Percentiles rank a stretch among this genome's conserved stretches.
phyloP scores from a whole-genome alignment of 2,113 vertebrate genomes.

The Vulpes vulpes region DNA sequence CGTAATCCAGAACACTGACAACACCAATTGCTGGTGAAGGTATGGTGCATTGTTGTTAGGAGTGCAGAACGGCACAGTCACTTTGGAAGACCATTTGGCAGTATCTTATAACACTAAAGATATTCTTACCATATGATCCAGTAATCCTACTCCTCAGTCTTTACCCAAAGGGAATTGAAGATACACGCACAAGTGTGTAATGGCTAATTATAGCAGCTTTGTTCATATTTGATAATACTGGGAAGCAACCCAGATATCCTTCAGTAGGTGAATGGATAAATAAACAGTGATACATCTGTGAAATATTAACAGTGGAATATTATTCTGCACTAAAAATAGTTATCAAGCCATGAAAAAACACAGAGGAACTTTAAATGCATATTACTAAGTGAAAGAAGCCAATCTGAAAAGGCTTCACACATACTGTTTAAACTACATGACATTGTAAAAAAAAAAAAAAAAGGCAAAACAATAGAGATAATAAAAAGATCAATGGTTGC shows the following conservation, averaged over 20 bases:
- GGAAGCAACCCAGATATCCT: background rate
- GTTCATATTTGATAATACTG: background rate
- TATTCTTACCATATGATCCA: background rate
- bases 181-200: background rate
- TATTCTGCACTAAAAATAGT: background rate
- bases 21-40: background rate
- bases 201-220: background rate
- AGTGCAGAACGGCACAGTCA: background rate
- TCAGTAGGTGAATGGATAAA: background rate
- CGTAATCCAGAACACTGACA: background rate
- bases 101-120: background rate
- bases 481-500: background rate
- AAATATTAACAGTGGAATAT: background rate
- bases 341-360: background rate
- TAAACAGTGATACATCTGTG: background rate
- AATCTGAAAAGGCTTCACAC: background rate
- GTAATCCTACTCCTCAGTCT: background rate
- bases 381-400: background rate
- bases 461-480: background rate
- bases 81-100: background rate
- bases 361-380: background rate
- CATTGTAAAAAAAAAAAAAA: background rate
- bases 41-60: background rate
- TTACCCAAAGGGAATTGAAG: background rate
- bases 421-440: background rate